Conservation (phyloP, 1,140 invertebrate species). For the Anastatus disparis region DNA sequence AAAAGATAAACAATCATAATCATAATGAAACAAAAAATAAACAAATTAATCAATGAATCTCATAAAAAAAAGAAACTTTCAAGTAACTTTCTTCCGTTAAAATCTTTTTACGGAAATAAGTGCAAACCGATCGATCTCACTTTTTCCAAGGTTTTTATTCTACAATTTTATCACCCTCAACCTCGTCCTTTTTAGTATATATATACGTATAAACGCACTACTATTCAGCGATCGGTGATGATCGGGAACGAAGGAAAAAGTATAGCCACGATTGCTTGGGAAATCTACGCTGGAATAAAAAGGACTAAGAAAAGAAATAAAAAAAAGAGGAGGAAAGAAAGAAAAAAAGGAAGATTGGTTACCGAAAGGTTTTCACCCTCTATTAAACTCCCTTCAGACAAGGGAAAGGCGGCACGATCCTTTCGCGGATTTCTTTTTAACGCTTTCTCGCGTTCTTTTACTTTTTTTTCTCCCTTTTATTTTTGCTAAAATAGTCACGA, state of each 20-base stretch:
- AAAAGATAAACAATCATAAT: too few species aligned
- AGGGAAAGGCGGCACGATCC: slow-evolving; percentile 61
- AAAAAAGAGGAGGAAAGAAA: slow-evolving; percentile 29
- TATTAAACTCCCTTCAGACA: slow-evolving; percentile 66
- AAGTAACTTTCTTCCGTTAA: too few species aligned
- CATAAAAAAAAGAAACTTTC: too few species aligned
- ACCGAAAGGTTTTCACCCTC: slow-evolving; percentile 64
- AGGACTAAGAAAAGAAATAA: too few species aligned
- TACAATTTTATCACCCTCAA: slow-evolving; percentile 6
- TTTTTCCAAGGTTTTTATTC: slow-evolving; percentile 4
- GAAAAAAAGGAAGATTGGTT: neutral
- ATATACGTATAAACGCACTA: neutral
- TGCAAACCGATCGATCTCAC: slow-evolving; percentile 25
- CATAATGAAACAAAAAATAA: too few species aligned
- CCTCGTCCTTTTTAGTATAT: too few species aligned
- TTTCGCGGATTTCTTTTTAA: slow-evolving; percentile 50
- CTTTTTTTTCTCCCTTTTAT: neutral
- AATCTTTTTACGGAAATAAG: too few species aligned
- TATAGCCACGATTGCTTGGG: slow-evolving; percentile 32
- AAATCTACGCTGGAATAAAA: slow-evolving; percentile 8
- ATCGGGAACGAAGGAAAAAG: slow-evolving; percentile 36
- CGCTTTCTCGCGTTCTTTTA: neutral
- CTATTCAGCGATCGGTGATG: slow-evolving; percentile 45
- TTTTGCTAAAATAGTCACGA: slow-evolving; percentile 40
- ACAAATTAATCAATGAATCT: too few species aligned